Percentiles rank a stretch among this genome's conserved stretches.
phyloP scores from a whole-genome alignment of 2,113 vertebrate genomes.

The Odontesthes bonariensis region DNA sequence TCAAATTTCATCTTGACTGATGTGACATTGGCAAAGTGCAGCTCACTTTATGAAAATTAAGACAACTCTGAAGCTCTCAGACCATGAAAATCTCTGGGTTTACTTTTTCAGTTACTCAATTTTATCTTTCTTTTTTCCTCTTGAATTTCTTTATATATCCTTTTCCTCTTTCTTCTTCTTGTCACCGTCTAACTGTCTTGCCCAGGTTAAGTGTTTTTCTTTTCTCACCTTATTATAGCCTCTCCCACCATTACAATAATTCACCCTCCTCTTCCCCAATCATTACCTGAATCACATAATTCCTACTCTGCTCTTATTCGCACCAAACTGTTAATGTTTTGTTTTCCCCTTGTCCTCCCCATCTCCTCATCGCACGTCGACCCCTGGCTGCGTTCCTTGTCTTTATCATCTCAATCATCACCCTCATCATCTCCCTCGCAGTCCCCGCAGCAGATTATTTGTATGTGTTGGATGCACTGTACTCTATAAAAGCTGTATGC shows the following conservation, averaged over 20 bases:
- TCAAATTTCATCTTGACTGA: constrained; percentile 51
- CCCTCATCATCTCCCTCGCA: constrained; percentile 55
- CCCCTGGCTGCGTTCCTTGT: constrained; percentile 52
- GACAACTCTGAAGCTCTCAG: constrained; percentile 26
- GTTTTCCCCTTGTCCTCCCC: constrained; percentile 33
- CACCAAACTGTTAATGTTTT: constrained; percentile 40
- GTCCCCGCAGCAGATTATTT: constrained; percentile 47
- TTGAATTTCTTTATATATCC: constrained; percentile 25
- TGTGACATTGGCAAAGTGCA: constrained; percentile 20
- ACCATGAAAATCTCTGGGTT: constrained; percentile 15
- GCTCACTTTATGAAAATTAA: constrained; percentile 30
- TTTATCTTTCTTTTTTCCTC: constrained; percentile 8
- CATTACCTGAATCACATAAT: constrained; percentile 43
- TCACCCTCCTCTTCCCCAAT: constrained; percentile 38
- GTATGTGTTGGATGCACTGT: constrained; percentile 57
- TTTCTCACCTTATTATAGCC: constrained; percentile 36
- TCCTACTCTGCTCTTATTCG: constrained; percentile 33
- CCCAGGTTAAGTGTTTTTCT: constrained; percentile 27
- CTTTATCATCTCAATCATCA: constrained; percentile 55
- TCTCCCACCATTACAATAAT: constrained; percentile 40
- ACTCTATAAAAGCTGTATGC: constrained; percentile 71
- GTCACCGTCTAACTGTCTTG: constrained; percentile 44
- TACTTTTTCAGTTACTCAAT: constrained; percentile 10
- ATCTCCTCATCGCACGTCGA: constrained; percentile 37
- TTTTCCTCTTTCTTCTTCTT: constrained; percentile 17